Evolutionary conservation across 2,888 invertebrate species (phyloP).

Genomic region (Morinoia aosen): DNA sequence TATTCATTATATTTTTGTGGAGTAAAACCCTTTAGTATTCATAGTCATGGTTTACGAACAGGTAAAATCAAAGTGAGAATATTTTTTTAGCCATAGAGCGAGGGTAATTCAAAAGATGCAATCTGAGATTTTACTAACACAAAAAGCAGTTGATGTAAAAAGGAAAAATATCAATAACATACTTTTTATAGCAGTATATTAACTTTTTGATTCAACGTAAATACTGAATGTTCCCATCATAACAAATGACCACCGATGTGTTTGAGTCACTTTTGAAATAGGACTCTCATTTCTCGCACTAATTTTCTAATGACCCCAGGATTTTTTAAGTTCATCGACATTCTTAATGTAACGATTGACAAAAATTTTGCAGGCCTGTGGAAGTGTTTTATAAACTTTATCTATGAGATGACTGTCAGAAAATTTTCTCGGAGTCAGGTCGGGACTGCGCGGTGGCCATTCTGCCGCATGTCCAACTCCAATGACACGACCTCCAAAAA

Average conservation of each 20-base stretch:
- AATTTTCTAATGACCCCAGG: neutral
- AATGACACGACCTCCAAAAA: neutral
- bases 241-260: neutral
- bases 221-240: neutral
- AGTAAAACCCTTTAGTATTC: no score
- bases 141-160: no score
- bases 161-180: neutral
- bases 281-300: neutral
- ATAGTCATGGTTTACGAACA: no score
- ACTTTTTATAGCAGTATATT: neutral
- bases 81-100: no score
- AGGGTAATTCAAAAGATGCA: no score
- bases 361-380: neutral
- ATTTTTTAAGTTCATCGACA: neutral
- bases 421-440: neutral
- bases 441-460: neutral
- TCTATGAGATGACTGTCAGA: neutral
- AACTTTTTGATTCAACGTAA: neutral
- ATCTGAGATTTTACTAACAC: no score
- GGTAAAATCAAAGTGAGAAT: no score
- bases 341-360: neutral
- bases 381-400: neutral
- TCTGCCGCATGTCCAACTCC: neutral
- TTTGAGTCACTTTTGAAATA: neutral
- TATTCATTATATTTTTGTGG: no score